Conservation (phyloP, 2,888 invertebrate species). For the Fabriciana adippe region DNA sequence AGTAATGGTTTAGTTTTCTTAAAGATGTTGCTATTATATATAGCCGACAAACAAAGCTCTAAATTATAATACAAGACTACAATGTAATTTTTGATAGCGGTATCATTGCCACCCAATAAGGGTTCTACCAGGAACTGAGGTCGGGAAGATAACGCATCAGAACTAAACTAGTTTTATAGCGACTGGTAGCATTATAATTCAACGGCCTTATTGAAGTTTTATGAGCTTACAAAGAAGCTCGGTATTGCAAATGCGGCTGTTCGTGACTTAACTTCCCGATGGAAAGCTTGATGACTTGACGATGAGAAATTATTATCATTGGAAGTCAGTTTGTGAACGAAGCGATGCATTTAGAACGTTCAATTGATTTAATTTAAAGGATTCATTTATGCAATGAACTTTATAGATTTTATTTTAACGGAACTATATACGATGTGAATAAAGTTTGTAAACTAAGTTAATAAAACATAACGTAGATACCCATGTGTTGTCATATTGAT, state of each 20-base stretch:
- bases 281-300: slow-evolving; percentile 58
- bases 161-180: slow-evolving; percentile 65
- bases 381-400: slow-evolving; percentile 9
- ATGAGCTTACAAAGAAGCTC: slow-evolving; percentile 69
- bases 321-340: slow-evolving; percentile 36
- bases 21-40: too few species aligned
- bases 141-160: slow-evolving; percentile 60
- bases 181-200: slow-evolving; percentile 67
- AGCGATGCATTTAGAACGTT: slow-evolving; percentile 42
- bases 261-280: slow-evolving; percentile 75
- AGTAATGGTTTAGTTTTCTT: too few species aligned
- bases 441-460: too few species aligned
- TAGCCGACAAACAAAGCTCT: too few species aligned
- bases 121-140: slow-evolving; percentile 41
- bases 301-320: slow-evolving; percentile 59
- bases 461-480: too few species aligned
- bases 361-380: slow-evolving; percentile 24
- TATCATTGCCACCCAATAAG: slow-evolving; percentile 32
- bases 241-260: slow-evolving; percentile 66
- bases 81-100: neutral
- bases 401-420: slow-evolving; percentile 3
- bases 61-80: too few species aligned
- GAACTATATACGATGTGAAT: neutral
- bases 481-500: too few species aligned
- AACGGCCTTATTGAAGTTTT: slow-evolving; percentile 77